Evolutionary conservation across 2,797 vertebrate genomes (phyloP).

Genomic region (Champsocephalus esox): DNA sequence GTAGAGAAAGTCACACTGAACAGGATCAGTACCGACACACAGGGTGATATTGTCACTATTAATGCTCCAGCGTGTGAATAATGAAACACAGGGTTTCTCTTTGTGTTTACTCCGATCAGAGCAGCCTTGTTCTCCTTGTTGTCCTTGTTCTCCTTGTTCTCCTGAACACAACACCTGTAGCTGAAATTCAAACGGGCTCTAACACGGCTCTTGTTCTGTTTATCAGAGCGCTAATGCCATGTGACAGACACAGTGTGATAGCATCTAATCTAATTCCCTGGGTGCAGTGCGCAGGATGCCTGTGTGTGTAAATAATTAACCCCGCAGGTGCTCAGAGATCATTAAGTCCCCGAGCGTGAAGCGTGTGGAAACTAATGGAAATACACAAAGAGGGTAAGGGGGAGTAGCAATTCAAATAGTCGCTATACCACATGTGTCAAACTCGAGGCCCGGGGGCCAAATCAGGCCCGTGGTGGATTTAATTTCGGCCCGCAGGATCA

Average conservation of each 20-base stretch:
- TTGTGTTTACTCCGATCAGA: conserved; percentile 13
- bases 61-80: background rate
- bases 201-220: background rate
- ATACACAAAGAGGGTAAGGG: background rate
- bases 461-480: no score
- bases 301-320: conserved; percentile 33
- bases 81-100: background rate
- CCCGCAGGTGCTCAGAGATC: background rate
- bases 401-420: no score
- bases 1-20: no score
- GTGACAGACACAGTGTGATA: background rate
- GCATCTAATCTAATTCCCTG: conserved; percentile 7
- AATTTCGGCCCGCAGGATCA: no score
- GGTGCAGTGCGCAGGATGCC: conserved; percentile 4
- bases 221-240: background rate
- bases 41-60: conserved; percentile 7
- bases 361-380: background rate
- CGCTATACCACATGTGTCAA: no score
- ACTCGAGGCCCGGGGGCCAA: no score
- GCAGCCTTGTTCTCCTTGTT: conserved; percentile 10
- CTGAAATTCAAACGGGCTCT: background rate
- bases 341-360: background rate
- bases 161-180: conserved; percentile 19
- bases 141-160: background rate
- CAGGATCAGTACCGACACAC: background rate